Percentiles rank a stretch among this genome's conserved stretches.
phyloP scores from a whole-genome alignment of 2,113 vertebrate genomes.

The Xiphophorus maculatus region DNA sequence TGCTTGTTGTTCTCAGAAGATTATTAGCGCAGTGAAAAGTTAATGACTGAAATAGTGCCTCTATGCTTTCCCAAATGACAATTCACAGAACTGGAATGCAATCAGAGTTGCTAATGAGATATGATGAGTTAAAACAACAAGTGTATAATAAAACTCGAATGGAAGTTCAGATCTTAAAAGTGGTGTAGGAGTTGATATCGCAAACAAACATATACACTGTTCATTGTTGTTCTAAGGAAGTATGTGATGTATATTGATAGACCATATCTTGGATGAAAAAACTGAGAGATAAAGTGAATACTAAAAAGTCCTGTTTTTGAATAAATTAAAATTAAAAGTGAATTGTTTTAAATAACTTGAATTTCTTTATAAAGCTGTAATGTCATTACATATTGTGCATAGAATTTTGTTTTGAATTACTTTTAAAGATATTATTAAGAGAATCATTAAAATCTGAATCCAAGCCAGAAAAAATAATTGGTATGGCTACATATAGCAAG shows the following conservation, averaged over 20 bases:
- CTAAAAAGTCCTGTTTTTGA: background rate
- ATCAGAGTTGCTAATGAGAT: slow-evolving; percentile 32
- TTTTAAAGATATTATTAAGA: background rate
- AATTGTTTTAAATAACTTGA: background rate
- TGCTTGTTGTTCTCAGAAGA: background rate
- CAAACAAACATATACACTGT: background rate
- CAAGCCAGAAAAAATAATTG: background rate
- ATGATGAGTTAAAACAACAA: slow-evolving; percentile 29
- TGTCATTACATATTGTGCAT: background rate
- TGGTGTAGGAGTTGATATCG: background rate
- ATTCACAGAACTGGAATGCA: slow-evolving; percentile 17
- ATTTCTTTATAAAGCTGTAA: background rate
- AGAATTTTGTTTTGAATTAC: background rate
- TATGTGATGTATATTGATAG: background rate
- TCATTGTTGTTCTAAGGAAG: background rate
- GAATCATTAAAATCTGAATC: background rate
- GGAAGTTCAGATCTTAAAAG: slow-evolving; percentile 7
- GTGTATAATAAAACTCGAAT: slow-evolving; percentile 5
- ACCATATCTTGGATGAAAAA: background rate
- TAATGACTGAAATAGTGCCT: slow-evolving; percentile 18
- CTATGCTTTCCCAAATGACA: slow-evolving; percentile 11
- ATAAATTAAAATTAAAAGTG: background rate
- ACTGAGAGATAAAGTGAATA: background rate
- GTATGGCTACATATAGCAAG: background rate
- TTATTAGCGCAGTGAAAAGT: slow-evolving; percentile 2